Conservation (phyloP, 2,888 invertebrate species). For the Amiota communis region DNA sequence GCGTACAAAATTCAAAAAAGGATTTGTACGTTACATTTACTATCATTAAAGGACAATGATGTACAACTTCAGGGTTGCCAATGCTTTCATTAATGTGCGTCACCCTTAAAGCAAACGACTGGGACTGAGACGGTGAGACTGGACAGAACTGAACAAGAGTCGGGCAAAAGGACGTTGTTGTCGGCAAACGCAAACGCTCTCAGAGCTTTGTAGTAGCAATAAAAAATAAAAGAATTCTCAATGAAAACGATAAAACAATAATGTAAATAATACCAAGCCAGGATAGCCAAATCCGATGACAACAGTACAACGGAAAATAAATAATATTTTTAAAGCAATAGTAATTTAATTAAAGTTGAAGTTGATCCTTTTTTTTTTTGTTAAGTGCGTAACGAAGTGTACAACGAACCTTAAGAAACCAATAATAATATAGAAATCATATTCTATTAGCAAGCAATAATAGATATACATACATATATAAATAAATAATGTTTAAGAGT, state of each 20-base stretch:
- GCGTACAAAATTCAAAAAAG: not conserved
- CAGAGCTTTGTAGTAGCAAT: slow-evolving; percentile 28
- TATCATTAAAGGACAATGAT: too few relatives aligned
- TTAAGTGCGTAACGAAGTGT: not conserved
- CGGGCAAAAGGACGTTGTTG: slow-evolving; percentile 60
- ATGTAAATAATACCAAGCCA: slow-evolving; percentile 6
- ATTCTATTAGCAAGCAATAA: not conserved
- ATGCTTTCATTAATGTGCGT: not conserved
- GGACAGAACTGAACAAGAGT: slow-evolving; percentile 47
- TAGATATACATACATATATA: not conserved
- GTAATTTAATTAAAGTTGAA: slow-evolving; percentile 13
- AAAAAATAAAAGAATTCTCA: slow-evolving; percentile 36
- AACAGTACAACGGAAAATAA: not conserved
- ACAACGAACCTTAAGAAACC: too few relatives aligned
- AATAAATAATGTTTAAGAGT: slow-evolving; percentile 68
- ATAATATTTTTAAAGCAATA: slow-evolving; percentile 18
- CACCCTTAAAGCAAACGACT: slow-evolving; percentile 5
- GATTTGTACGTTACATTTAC: too few relatives aligned
- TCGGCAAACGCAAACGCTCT: slow-evolving; percentile 49
- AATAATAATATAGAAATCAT: too few relatives aligned
- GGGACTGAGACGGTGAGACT: too few relatives aligned
- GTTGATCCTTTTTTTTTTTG: not conserved
- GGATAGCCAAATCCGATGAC: not conserved
- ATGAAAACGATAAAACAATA: slow-evolving; percentile 4
- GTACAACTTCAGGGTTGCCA: too few relatives aligned